Conservation (phyloP, 2,113 vertebrate species). For the Halcyon malimbica region DNA sequence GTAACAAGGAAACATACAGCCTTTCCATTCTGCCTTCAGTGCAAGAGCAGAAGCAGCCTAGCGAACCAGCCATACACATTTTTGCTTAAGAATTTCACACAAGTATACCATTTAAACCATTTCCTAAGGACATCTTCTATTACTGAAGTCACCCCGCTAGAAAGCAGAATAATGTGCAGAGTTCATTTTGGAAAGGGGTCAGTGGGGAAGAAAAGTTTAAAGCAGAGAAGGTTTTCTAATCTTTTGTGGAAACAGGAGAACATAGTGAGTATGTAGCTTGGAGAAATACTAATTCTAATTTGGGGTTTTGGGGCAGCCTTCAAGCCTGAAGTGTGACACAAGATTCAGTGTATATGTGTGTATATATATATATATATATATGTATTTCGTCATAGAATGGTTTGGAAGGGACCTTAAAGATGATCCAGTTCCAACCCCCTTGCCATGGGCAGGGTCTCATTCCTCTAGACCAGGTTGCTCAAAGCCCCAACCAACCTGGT, state of each 20-base stretch:
- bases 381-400: not conserved
- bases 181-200: not conserved
- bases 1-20: not conserved
- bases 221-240: not conserved
- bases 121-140: constrained; percentile 55
- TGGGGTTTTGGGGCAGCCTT: not conserved
- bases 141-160: constrained; percentile 38
- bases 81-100: constrained; percentile 48
- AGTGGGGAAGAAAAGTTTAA: not conserved
- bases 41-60: not conserved
- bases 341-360: not conserved
- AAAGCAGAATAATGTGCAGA: constrained; percentile 37
- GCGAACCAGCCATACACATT: not conserved
- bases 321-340: not conserved
- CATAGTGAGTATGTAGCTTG: not conserved
- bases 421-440: not conserved
- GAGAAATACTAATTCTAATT: constrained; percentile 19
- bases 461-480: not conserved
- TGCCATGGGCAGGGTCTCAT: not conserved
- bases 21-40: not conserved
- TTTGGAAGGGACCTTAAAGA: not conserved
- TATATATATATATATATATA: not conserved
- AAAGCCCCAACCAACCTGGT: not conserved
- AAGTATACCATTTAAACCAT: constrained; percentile 29
- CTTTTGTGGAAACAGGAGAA: not conserved